Evolutionary conservation across 1,140 invertebrate genomes (phyloP), one percentile per base, ranked within the genome.

Genomic region (Anastatus disparis): DNA sequence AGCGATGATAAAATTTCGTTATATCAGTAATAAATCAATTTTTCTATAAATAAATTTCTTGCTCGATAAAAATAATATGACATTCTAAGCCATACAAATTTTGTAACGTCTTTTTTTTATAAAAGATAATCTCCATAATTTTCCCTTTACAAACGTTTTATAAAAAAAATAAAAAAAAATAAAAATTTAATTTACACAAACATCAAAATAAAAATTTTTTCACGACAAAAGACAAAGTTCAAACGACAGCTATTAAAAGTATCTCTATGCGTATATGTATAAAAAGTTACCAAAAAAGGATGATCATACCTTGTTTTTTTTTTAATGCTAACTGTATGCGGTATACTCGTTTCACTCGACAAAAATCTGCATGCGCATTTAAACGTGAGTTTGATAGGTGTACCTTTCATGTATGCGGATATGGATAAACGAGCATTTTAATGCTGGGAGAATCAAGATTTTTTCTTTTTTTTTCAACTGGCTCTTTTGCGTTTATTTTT

Each of bases 341-440:
- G 35, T n/a, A 42, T 20, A 22, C 13, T 17, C 31, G 53, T 24
- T 46, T 38, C 46, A 24, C 64, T 38, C 64, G 48, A 68, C 58
- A 59, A 67, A 63, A 69, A 69, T 64, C 61, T 70, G 66, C 67
- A 73, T 74, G 27, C 44, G 50, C 15, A 2, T 40, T 12, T 55
- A 64, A 58, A 74, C 73, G 70, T 64, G 73, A 71, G 65, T 74
- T 74, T 71, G 73, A 74, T 71, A 70, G 48, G n/a, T 46, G 48
- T 24, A n/a, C n/a, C n/a, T n/a, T n/a, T n/a, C n/a, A n/a, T 56
- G 10, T 27, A 48, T 58, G 31, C 52, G 27, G 48, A 26, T 53
- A 20, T 52, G 55, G 58, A 66, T 67, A 64, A 68, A 56, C 58
- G 35, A n/a, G n/a, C n/a, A n/a, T n/a, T n/a, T n/a, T n/a, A n/a